Percentiles rank a stretch among this genome's conserved stretches.
Conservation (phyloP, 2,113 vertebrate species). For the Dendrocopos noguchii region DNA sequence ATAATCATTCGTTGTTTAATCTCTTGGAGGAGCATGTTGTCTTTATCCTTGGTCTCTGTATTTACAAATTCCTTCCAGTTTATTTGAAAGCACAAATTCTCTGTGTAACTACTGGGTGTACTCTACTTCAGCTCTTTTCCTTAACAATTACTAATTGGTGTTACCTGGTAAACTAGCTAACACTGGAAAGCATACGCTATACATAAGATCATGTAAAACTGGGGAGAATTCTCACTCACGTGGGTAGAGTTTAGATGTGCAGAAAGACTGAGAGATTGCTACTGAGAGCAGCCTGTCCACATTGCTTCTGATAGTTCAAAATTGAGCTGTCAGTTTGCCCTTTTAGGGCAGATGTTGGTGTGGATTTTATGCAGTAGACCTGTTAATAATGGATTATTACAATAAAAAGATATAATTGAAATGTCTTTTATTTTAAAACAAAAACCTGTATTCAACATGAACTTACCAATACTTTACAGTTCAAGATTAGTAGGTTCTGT, state of each 20-base stretch:
- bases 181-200: not conserved
- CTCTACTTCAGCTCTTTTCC: not conserved
- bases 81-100: conserved; percentile 38
- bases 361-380: not conserved
- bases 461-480: not conserved
- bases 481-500: not conserved
- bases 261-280: not conserved
- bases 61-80: conserved; percentile 44
- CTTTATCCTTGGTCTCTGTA: conserved; percentile 17
- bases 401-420: not conserved
- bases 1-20: conserved; percentile 19
- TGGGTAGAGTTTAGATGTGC: not conserved
- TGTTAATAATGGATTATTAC: not conserved
- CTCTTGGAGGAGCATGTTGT: not conserved
- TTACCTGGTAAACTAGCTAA: not conserved
- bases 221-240: not conserved
- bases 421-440: not conserved
- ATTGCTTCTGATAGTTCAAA: not conserved
- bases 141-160: not conserved
- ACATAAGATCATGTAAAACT: not conserved
- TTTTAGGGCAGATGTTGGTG: not conserved
- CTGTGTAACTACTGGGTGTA: not conserved
- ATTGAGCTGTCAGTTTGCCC: not conserved
- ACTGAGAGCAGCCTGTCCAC: not conserved
- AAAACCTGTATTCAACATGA: not conserved